Base-by-base conservation (phyloP, 2,113 vertebrate species). In the Anoplopoma fimbria region DNA sequence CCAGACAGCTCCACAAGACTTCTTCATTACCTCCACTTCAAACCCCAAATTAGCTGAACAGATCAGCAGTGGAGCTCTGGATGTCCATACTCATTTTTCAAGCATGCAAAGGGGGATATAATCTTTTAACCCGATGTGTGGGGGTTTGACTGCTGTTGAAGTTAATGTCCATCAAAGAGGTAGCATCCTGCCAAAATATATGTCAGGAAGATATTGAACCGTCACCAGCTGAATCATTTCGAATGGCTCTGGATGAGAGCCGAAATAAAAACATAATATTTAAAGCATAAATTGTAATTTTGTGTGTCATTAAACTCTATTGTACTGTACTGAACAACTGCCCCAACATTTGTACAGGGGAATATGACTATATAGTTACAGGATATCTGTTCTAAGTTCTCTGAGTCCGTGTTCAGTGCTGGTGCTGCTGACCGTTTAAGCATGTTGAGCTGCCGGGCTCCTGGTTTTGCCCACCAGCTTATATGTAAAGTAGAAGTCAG, bases 21-120 rank as follows among this genome's bases (percentile, higher is more conserved):
- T 83, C n/a, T 81, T 79, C 84, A 82, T 92, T 89, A 93, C 79
- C 87, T 87, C 69, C 79, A 83, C 70, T 86, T 90, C 84, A 84
- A 90, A 79, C 81, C 70, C 85, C 63, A 89, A 90, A 91, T 91
- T 91, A 91, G 77, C 82, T 38, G 42, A 74, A 89, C 79, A 57
- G 21, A 86, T 79, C 75, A 75, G 47, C 45, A 55, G 71, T 62
- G 63, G 38, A 55, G 69, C 79, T 75, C 29, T 60, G 81, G 45
- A 67, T 6, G 69, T 88, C 81, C 64, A 55, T 58, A 23, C 49
- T 82, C 9, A 85, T 90, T 87, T 81, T 82, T 87, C 57, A 76
- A 71, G 2, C 77, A 62, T 62, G 68, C 27, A 69, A 84, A 42
- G 27, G 14, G 60, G 51, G 38, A 55, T 27, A 9, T 36, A 34